A percentile compares a stretch with the other conserved stretches of the same genome.
phyloP scores from a whole-genome alignment of 2,888 invertebrate species.

The Campopleginae sp. region DNA sequence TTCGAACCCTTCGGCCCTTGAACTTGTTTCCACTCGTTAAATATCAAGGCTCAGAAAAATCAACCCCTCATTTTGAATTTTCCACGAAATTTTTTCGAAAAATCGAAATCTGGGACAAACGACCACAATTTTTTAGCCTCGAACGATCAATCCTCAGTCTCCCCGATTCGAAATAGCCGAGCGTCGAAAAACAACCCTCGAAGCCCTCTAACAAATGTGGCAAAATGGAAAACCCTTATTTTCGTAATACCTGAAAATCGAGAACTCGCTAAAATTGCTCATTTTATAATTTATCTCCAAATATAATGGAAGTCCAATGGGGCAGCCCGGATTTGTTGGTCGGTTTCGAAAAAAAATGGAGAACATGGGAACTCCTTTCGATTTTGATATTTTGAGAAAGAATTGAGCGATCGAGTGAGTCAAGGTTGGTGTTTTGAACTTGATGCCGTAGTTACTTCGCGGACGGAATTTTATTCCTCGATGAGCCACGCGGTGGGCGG shows the following conservation, averaged over 20 bases:
- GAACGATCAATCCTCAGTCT: background rate
- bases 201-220: background rate
- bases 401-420: constrained; percentile 55
- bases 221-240: background rate
- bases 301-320: too few species aligned
- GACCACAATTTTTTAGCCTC: background rate
- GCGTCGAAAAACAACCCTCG: background rate
- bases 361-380: background rate
- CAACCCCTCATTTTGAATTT: background rate
- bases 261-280: background rate
- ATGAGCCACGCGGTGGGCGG: constrained; percentile 91
- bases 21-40: background rate
- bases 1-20: background rate
- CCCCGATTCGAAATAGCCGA: background rate
- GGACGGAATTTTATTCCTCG: constrained; percentile 89
- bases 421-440: constrained; percentile 67
- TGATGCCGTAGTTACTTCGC: constrained; percentile 80
- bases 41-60: background rate
- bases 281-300: background rate
- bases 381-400: background rate
- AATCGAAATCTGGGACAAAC: background rate
- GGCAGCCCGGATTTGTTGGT: background rate
- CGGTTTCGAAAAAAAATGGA: background rate
- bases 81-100: background rate
- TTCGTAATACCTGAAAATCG: background rate